Evolutionary conservation across 2,113 vertebrate species (phyloP).

Genomic region (Corythornis madagascariensis): DNA sequence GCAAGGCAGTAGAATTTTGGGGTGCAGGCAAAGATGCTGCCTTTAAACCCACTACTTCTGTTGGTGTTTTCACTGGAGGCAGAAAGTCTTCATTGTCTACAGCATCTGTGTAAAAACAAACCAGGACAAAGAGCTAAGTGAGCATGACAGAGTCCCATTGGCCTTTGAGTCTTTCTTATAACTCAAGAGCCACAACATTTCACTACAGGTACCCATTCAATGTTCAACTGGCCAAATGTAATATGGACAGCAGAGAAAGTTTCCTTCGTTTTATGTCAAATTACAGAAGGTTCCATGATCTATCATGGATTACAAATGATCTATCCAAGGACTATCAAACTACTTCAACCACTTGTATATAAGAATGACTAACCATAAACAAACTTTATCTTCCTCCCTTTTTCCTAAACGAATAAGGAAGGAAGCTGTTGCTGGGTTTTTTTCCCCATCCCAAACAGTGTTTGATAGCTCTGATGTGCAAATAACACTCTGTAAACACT

Average conservation of each 20-base stretch:
- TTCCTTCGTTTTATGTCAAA: background rate
- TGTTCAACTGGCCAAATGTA: background rate
- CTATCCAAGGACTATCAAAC: background rate
- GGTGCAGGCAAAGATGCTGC: slow-evolving; percentile 79
- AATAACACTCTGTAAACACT: background rate
- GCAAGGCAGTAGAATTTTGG: slow-evolving; percentile 70
- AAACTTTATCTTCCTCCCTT: background rate
- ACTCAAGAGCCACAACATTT: background rate
- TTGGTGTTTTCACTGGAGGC: slow-evolving; percentile 81
- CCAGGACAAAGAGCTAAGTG: background rate
- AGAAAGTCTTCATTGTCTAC: slow-evolving; percentile 81
- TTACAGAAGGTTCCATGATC: background rate
- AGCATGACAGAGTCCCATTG: background rate
- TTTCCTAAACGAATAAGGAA: background rate
- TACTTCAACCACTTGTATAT: background rate
- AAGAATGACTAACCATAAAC: background rate
- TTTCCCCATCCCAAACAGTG: background rate
- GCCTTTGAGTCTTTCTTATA: background rate
- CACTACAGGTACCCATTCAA: background rate
- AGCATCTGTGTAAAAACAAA: slow-evolving; percentile 31
- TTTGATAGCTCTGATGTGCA: background rate
- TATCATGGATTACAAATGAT: background rate
- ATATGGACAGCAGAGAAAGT: background rate
- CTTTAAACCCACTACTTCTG: slow-evolving; percentile 84
- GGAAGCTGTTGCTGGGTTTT: background rate